Base-by-base conservation (phyloP, 2,888 invertebrate genomes). In the Suillia variegata region DNA sequence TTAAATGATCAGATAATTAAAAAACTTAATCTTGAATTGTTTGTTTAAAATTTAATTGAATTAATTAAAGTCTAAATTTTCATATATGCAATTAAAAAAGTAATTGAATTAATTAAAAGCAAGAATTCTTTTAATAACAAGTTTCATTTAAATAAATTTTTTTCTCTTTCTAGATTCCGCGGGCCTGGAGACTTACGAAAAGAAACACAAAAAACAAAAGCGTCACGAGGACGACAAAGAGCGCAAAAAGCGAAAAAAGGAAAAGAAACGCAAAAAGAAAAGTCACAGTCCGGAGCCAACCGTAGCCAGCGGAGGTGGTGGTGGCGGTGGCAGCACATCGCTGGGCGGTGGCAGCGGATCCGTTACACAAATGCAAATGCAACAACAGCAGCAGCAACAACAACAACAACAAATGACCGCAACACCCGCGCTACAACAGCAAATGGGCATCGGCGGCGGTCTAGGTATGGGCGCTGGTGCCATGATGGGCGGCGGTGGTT, bases 141-240 rank as follows among this genome's bases (percentile, higher is more conserved):
- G 10, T 6, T 26, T 5, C 26, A 26, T 26, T 26, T 26, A 26
- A 26, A 26, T 10, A 10, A 6, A 26, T 26, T 26, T 26, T 10
- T 26, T 26, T 26, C 26, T 21, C 2, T 20, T 21, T 60, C 13
- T 74, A 87, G 87, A 87, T 77, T 85, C 87, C 26, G 85, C 87
- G 62, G 86, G 86, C 63, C 87, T 89, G 60, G 94, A 94, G 78
- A 91, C 93, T 17, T 94, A 94, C 73, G 96, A 96, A 77, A 96
- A 95, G 86, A 96, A 96, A 80, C 95, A 95, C 81, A 96, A 95
- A 85, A 96, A 95, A 80, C 94, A 94, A 76, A 95, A 94, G 79
- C 85, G 94, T 34, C 94, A 95, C 71, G 95, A 96, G 70, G 96
- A 96, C 68, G 95, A 96, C 71, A 95, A 95, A 75, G 95, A 96